Evolutionary conservation across 30 jellyfish, hydroid and myxozoan genomes (phyloP).

Genomic region (Turritopsis rubra): DNA sequence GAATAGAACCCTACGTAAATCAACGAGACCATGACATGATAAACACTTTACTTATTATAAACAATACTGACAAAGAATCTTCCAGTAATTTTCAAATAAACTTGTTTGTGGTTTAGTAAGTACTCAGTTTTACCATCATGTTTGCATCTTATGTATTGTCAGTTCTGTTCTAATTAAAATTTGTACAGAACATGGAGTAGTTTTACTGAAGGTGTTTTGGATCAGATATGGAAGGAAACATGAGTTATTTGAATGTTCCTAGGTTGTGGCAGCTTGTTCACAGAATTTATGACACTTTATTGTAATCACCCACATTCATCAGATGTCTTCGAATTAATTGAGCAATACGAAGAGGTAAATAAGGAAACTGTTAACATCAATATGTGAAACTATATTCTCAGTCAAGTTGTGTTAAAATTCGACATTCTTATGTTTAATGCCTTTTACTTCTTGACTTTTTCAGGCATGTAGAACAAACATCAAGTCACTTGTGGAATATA

Average conservation of each 20-base stretch:
- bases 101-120: no score
- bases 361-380: neutral
- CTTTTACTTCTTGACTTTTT: neutral
- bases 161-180: no score
- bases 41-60: no score
- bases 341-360: slow-evolving; percentile 50
- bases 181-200: neutral
- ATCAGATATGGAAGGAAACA: neutral
- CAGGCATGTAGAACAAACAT: slow-evolving; percentile 57
- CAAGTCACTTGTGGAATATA: slow-evolving; percentile 29
- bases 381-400: neutral
- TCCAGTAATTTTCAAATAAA: no score
- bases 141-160: no score
- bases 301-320: slow-evolving; percentile 57
- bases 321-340: slow-evolving; percentile 69
- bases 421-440: no score
- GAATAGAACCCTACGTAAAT: no score
- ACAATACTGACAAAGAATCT: no score
- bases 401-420: no score
- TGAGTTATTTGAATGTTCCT: neutral
- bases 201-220: neutral
- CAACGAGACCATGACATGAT: no score
- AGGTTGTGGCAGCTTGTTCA: slow-evolving; percentile 51
- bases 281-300: slow-evolving; percentile 43
- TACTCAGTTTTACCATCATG: no score